Conservation (phyloP, 2,888 invertebrate species). For the Sinelater perroti region DNA sequence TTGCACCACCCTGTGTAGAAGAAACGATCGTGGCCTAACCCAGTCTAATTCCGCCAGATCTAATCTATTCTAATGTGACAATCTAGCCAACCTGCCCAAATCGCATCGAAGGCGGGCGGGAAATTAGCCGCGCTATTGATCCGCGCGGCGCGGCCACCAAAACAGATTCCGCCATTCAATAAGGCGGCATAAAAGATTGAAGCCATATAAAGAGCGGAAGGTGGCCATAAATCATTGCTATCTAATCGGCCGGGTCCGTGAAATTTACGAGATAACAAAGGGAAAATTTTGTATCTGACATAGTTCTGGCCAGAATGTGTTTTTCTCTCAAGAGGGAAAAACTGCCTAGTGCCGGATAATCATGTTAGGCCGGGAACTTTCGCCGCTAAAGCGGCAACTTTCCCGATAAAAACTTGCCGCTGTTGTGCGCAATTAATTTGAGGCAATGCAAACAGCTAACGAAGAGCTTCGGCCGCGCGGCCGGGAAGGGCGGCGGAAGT, state of each 20-base stretch:
- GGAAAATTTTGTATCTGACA: constrained; percentile 17
- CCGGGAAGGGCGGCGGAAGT: too few relatives aligned
- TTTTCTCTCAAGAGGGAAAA: neutral
- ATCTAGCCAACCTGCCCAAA: too few relatives aligned
- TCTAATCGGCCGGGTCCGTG: constrained; percentile 25
- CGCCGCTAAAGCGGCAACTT: neutral
- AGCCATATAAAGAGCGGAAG: constrained; percentile 19
- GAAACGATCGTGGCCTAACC: too few relatives aligned
- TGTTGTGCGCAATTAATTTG: neutral
- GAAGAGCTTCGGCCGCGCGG: neutral
- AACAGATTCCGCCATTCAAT: constrained; percentile 25
- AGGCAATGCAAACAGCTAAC: neutral
- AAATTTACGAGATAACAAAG: constrained; percentile 23
- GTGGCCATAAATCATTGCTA: constrained; percentile 29
- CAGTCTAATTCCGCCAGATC: too few relatives aligned
- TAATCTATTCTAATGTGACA: too few relatives aligned
- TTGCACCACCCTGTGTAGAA: too few relatives aligned
- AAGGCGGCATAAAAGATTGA: constrained; percentile 26
- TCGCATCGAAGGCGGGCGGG: too few relatives aligned
- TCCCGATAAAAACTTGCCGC: neutral
- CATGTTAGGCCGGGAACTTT: neutral
- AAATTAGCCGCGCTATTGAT: constrained; percentile 23
- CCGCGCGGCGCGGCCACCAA: constrained; percentile 13
- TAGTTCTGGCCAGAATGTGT: constrained; percentile 9
- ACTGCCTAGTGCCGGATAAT: neutral